phyloP scores from a whole-genome alignment of 2,888 invertebrate genomes.

The Vanessa cardui region DNA sequence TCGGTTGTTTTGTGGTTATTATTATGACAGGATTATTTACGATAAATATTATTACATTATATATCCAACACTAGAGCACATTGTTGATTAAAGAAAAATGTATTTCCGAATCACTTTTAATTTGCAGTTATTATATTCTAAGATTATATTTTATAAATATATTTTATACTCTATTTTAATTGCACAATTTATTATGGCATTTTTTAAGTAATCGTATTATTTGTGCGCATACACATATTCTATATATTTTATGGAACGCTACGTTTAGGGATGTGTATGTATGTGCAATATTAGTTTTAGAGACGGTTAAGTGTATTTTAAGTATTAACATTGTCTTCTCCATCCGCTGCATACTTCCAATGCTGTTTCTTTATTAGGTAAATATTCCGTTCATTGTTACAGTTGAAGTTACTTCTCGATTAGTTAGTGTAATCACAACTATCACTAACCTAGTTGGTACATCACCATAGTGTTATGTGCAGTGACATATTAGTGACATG shows the following conservation, averaged over 20 bases:
- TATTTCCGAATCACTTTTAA: slow-evolving; percentile 67
- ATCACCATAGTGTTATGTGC: slow-evolving; percentile 65
- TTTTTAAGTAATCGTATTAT: slow-evolving; percentile 71
- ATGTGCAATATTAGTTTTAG: slow-evolving; percentile 83
- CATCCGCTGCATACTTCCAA: slow-evolving; percentile 64
- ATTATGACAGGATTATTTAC: slow-evolving; percentile 41
- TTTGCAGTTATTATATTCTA: slow-evolving; percentile 75
- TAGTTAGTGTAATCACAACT: slow-evolving; percentile 80
- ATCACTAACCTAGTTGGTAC: slow-evolving; percentile 72
- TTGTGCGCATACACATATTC: slow-evolving; percentile 81
- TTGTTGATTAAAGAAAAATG: slow-evolving; percentile 54
- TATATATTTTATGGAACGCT: slow-evolving; percentile 61
- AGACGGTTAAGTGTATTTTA: slow-evolving; percentile 68
- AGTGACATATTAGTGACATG: slow-evolving; percentile 80
- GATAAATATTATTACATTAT: slow-evolving; percentile 42
- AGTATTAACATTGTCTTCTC: slow-evolving; percentile 53
- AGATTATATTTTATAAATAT: slow-evolving; percentile 79
- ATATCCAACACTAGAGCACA: slow-evolving; percentile 60
- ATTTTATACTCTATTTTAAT: slow-evolving; percentile 78
- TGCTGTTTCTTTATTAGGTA: slow-evolving; percentile 65
- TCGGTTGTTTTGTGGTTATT: slow-evolving; percentile 52
- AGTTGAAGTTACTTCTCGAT: slow-evolving; percentile 58
- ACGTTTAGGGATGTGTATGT: slow-evolving; percentile 80
- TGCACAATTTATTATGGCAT: slow-evolving; percentile 80
- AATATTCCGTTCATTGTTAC: slow-evolving; percentile 61